Conservation (phyloP, 2,797 vertebrate genomes). For the Squalus acanthias region DNA sequence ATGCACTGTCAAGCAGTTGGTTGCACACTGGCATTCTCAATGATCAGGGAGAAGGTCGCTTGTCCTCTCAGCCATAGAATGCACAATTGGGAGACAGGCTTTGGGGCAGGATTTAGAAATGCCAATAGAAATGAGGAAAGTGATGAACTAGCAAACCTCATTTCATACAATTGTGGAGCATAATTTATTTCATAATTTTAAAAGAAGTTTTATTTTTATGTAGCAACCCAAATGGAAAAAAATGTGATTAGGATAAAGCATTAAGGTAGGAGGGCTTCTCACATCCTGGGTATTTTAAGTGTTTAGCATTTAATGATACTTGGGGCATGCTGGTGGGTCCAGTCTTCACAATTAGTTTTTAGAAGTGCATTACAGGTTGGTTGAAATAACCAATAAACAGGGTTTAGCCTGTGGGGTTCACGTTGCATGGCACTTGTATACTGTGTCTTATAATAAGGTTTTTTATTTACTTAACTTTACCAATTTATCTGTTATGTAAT, state of each 20-base stretch:
- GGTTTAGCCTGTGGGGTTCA: neutral
- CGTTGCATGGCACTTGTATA: neutral
- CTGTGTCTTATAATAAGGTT: neutral
- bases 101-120: neutral
- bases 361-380: neutral
- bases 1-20: neutral
- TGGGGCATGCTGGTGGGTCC: neutral
- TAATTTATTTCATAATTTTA: neutral
- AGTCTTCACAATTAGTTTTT: neutral
- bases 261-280: neutral
- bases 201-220: neutral
- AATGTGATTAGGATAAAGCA: neutral
- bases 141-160: neutral
- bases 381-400: neutral
- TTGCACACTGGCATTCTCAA: neutral
- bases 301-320: neutral
- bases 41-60: too few relatives aligned
- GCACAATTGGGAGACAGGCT: neutral
- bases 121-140: neutral
- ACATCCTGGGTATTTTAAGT: neutral
- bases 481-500: neutral
- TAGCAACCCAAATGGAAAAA: neutral
- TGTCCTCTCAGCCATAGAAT: too few relatives aligned
- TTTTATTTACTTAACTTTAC: neutral
- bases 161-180: neutral